Evolutionary conservation across 2,113 vertebrate genomes (phyloP).

Genomic region (Amphiprion ocellaris): DNA sequence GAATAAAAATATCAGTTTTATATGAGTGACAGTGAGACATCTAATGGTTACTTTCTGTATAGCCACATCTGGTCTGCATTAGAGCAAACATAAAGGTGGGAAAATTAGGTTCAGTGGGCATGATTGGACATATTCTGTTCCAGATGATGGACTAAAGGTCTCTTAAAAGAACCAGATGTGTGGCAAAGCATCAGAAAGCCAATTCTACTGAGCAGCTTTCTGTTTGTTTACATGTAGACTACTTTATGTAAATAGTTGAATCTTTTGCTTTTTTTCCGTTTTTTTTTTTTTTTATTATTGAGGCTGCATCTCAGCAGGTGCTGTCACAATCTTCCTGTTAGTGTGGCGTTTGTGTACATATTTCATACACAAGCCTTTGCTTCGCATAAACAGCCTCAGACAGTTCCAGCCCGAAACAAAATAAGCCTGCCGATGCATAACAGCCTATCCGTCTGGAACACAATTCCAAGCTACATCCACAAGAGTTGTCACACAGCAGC

Average conservation of each 20-base stretch:
- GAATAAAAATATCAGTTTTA: conserved; percentile 30
- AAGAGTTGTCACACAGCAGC: conserved; percentile 22
- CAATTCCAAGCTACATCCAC: conserved; percentile 20
- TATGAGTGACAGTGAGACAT: conserved; percentile 37
- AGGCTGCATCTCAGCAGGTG: conserved; percentile 56
- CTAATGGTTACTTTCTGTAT: conserved; percentile 32
- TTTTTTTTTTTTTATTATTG: neutral
- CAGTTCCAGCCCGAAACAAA: conserved; percentile 50
- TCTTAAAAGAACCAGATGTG: neutral
- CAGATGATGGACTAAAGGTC: neutral
- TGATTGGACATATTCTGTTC: conserved; percentile 19
- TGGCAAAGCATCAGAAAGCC: neutral
- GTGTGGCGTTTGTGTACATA: conserved; percentile 39
- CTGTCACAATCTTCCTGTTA: conserved; percentile 59
- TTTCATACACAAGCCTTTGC: conserved; percentile 46
- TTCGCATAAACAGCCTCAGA: conserved; percentile 56
- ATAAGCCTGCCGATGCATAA: conserved; percentile 56
- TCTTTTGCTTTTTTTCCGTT: neutral
- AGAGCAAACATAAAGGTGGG: neutral
- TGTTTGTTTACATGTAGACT: conserved; percentile 27
- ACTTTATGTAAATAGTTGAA: conserved; percentile 10
- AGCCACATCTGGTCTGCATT: conserved; percentile 54
- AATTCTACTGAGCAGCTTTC: neutral
- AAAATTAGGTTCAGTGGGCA: conserved; percentile 2
- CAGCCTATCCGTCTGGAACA: conserved; percentile 58